These are phyloP conservation scores for Uropsilus gracilis DNA, from an alignment of 2,113 vertebrate genomes.

Conservation along the genomic window DNA sequence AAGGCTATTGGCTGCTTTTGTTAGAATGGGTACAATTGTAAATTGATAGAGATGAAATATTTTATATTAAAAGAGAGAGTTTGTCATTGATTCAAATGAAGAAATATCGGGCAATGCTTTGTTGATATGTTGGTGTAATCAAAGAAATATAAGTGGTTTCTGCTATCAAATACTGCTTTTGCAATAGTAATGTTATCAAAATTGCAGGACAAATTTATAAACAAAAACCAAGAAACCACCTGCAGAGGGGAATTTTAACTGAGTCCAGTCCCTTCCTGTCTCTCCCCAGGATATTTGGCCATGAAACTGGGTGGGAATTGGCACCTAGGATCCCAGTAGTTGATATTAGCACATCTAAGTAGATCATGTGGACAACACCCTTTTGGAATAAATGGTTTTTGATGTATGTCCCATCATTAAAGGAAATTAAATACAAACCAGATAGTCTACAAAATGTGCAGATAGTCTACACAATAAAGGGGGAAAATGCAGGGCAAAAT, in stretches of 20 bases:
- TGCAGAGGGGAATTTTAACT: not conserved
- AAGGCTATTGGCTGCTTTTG: too few relatives aligned
- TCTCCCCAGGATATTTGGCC: not conserved
- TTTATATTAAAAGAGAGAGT: not conserved
- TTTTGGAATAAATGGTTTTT: not conserved
- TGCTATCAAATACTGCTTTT: not conserved
- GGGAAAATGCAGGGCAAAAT: not conserved
- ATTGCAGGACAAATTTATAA: not conserved
- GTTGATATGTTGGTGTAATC: not conserved
- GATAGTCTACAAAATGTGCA: not conserved
- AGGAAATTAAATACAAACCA: not conserved
- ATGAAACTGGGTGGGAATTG: not conserved
- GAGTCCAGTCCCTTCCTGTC: fast-evolving
- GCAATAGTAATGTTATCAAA: not conserved
- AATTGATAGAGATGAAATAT: not conserved
- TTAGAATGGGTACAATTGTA: not conserved
- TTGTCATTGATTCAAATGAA: not conserved
- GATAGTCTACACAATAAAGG: not conserved
- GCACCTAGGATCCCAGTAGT: not conserved
- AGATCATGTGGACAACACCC: not conserved
- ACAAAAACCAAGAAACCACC: not conserved
- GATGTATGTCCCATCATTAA: not conserved
- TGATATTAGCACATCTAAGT: not conserved
- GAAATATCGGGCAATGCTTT: not conserved
- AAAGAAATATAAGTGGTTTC: not conserved